Evolutionary conservation across 2,888 invertebrate species (phyloP), one percentile per base, ranked within the genome.

Genomic region (Stenoptilia bipunctidactyla): DNA sequence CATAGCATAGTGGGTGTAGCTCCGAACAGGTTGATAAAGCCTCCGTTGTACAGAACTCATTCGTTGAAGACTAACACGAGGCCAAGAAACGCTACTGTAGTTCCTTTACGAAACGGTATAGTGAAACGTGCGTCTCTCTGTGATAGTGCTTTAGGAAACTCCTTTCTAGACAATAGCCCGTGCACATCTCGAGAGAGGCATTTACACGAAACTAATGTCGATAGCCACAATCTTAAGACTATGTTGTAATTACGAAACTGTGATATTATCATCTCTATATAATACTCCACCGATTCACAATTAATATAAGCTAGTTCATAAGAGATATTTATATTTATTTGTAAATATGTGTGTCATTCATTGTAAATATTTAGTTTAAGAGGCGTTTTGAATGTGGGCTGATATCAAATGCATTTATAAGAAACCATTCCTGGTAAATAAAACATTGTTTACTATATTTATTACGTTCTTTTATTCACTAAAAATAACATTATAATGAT

Each of bases 1-100:
- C 82, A 80, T 51, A 79, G 79, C 48, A 72, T 79, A n/a, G 69
- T 75, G 2, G 77, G 79, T 35, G 75, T 74, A 2, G 74, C 76
- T 2, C 77, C 79, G 0, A 68, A 69, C 45, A 56, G 75, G 49
- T 68, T 76, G 46, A 63, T 71, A 40, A 65, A 62, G 37, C 67
- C 73, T 9, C 69, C 72, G 1, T 37, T 74, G 27, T 61, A 65
- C 46, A 50, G 80, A 13, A 66, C 76, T 42, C 74, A 68, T 45
- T 80, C 80, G 30, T 49, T 79, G 6, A 56, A 79, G 3, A 55
- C 71, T 1, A 57, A 53, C 38, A 43, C 61, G 33, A 55, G 79
- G 0, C 80, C 79, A 0, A 68, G 68, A 0, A 77, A 75, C 52
- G 82, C 82, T n/a, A 83, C 82, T 1, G 74, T 82, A 5, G 61